These are phyloP conservation scores for Brachypodius melanocephalos DNA, from an alignment of 2,113 vertebrate genomes.

Conservation along the genomic window DNA sequence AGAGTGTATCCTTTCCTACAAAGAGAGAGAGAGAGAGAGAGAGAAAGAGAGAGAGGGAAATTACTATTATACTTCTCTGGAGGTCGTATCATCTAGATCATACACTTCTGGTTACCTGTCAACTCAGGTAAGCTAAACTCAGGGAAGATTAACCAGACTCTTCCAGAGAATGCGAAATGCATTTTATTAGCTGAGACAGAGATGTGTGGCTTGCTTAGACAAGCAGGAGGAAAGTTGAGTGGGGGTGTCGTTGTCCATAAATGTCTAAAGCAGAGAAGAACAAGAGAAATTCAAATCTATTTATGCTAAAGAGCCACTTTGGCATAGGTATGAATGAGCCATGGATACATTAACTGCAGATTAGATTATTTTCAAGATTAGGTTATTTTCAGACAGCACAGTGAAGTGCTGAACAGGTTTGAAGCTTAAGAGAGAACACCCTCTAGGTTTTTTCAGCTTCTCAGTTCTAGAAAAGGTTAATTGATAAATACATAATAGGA, in stretches of 20 bases:
- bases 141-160: neutral
- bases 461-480: neutral
- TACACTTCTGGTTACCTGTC: neutral
- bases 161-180: neutral
- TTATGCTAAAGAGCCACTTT: neutral
- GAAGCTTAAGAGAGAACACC: neutral
- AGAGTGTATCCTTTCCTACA: neutral
- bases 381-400: neutral
- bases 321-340: neutral
- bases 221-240: neutral
- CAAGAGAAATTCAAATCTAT: neutral
- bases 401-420: neutral
- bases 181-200: neutral
- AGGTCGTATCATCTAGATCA: neutral
- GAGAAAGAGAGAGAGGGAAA: neutral
- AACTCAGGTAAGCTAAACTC: neutral
- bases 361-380: neutral
- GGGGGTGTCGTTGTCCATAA: neutral
- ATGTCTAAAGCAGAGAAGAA: neutral
- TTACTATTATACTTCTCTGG: neutral
- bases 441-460: neutral
- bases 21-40: neutral
- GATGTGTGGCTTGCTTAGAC: neutral
- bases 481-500: neutral
- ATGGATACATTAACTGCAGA: neutral